Evolutionary conservation across 2,797 vertebrate species (phyloP).

Genomic region (Mormyrus proboscirostris): DNA sequence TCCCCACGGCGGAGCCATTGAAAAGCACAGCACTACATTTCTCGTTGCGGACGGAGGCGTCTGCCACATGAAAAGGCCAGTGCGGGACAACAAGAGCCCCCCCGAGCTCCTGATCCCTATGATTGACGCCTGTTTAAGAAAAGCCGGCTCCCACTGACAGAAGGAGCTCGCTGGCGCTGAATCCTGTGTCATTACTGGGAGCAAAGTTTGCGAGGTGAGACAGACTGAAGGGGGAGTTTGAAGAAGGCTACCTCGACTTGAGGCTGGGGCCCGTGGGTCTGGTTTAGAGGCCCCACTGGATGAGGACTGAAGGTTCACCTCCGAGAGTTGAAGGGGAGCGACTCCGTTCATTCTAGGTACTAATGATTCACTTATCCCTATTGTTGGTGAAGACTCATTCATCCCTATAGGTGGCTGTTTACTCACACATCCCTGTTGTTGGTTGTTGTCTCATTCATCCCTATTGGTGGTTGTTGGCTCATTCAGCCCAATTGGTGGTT

Average conservation of each 20-base stretch:
- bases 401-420: background rate
- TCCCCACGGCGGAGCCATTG: background rate
- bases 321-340: background rate
- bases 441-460: background rate
- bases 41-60: conserved; percentile 36
- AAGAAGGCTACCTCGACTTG: background rate
- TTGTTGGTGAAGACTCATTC: background rate
- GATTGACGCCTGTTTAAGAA: conserved; percentile 62
- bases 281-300: background rate
- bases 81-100: conserved; percentile 52
- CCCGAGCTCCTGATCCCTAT: conserved; percentile 55
- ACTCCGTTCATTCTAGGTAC: background rate
- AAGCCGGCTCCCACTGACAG: conserved; percentile 32
- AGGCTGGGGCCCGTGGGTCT: background rate
- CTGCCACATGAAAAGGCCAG: conserved; percentile 60
- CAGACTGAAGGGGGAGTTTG: background rate
- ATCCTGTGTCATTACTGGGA: conserved; percentile 4
- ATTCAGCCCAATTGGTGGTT: background rate
- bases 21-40: conserved; percentile 10
- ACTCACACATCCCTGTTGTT: background rate
- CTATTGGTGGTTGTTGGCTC: background rate
- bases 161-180: background rate
- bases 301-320: background rate
- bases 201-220: background rate
- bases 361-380: background rate